Percentiles rank a stretch among this genome's conserved stretches.
phyloP scores from a whole-genome alignment of 2,888 invertebrate species.

The Tryphoninae sp. region DNA sequence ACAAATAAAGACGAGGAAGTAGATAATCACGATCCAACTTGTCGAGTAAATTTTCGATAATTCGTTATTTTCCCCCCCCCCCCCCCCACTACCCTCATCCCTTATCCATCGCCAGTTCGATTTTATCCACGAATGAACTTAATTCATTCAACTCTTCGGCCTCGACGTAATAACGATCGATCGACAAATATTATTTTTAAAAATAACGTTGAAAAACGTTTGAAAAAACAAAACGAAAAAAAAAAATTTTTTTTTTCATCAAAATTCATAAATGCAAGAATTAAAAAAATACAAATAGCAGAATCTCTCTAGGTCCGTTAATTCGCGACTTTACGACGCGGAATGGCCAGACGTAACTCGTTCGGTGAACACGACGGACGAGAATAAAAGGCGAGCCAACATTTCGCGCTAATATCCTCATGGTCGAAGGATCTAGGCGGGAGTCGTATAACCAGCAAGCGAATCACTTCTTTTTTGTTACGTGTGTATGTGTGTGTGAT shows the following conservation, averaged over 20 bases:
- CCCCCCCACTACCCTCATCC: too few relatives aligned
- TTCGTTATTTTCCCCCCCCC: background rate
- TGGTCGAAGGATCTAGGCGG: conserved; percentile 10
- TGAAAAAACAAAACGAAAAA: background rate
- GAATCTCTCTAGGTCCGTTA: conserved; percentile 11
- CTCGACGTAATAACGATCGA: too few relatives aligned
- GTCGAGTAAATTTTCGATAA: conserved; percentile 27
- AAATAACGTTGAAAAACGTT: background rate
- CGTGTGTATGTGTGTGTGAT: background rate
- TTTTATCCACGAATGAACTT: too few relatives aligned
- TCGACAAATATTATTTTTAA: background rate
- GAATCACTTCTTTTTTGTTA: conserved; percentile 47
- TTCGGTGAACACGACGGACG: conserved; percentile 35
- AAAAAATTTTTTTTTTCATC: too few relatives aligned
- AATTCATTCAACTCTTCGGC: too few relatives aligned
- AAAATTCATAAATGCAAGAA: too few relatives aligned
- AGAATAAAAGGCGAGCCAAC: conserved; percentile 43
- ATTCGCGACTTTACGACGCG: conserved; percentile 23
- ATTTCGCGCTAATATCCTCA: conserved; percentile 35
- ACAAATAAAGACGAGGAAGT: conserved; percentile 11
- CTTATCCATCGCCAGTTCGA: too few relatives aligned
- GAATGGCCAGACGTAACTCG: conserved; percentile 28
- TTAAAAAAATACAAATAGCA: conserved; percentile 28
- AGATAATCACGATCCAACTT: background rate
- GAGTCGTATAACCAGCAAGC: conserved; percentile 32